Evolutionary conservation across 2,888 invertebrate genomes (phyloP), one percentile per base, ranked within the genome.

Genomic region (Oeneis ivallda): DNA sequence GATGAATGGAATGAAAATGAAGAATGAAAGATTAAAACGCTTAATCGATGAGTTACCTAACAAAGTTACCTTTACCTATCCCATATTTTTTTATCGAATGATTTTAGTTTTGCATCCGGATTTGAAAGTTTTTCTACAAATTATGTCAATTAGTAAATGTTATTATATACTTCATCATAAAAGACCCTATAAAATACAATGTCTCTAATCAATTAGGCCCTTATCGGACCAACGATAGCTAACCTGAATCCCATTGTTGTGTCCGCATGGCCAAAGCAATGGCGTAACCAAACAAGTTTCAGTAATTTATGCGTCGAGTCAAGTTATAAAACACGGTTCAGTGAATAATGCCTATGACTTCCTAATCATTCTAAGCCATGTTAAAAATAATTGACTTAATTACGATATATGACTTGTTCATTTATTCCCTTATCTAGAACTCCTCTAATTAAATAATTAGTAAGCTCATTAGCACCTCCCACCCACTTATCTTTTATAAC

Each of bases 391-490:
- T 52, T 37, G 15, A 37, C 19, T 60, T 39, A 39, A 52, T 50
- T 52, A 52, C 37, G 39, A 17, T 13, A n/a, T 61, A 19, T 41
- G 61, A 41, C 19, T 32, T 49, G 47, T 58, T 58, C 43, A 58
- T 58, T 34, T 0, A 49, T 49, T 49, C 11, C 9, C 34, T 61
- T 61, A 52, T 41, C 39, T 52, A 60, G 39, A 39, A 50, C 41
- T 41, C 26, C 41, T 52, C 61, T 52, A 61, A 61, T 60, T 47
- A 50, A 52, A 9, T 52, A 61, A 41, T 52, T 59, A 59, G 59
- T 59, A 37, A 15, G 19, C 47, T 26, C n/a, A 26, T 26, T 26
- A 39, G 11, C 19, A 13, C 15, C 52, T 13, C 52, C 59, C 52
- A 61, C 61, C 15, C 50, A n/a, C 17, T 34, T 9, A 6, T 15